Conservation (phyloP, 2,888 invertebrate genomes). For the Sminthurides aquaticus region DNA sequence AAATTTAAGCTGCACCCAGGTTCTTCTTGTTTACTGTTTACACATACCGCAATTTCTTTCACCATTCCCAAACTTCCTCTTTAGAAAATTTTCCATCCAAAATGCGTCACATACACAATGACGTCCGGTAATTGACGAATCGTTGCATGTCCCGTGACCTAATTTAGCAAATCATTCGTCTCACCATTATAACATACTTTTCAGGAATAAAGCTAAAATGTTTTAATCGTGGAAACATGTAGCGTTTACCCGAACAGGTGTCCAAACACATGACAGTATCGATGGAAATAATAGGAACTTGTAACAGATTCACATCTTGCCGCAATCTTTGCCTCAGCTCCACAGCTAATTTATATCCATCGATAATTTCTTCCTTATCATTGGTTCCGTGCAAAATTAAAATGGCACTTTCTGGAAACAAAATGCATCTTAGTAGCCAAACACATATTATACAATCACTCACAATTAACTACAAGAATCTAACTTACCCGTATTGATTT, state of each 20-base stretch:
- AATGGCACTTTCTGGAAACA: constrained; percentile 33
- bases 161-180: too few species aligned
- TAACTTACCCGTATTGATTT: constrained; percentile 30
- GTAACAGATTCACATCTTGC: constrained; percentile 63
- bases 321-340: constrained; percentile 61
- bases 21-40: too few species aligned
- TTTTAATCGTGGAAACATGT: too few species aligned
- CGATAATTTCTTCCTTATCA: constrained; percentile 44
- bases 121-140: constrained; percentile 57
- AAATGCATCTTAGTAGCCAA: constrained; percentile 4
- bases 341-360: constrained; percentile 60
- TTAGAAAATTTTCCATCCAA: constrained; percentile 85
- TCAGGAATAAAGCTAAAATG: too few species aligned
- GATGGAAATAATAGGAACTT: constrained; percentile 65
- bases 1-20: neutral
- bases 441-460: neutral
- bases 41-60: constrained; percentile 73
- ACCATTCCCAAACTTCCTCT: constrained; percentile 58
- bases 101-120: constrained; percentile 86
- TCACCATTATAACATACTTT: neutral
- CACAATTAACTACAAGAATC: neutral
- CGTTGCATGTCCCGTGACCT: constrained; percentile 78
- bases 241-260: constrained; percentile 70
- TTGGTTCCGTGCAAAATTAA: constrained; percentile 43
- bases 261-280: constrained; percentile 84